phyloP scores from a whole-genome alignment of 1,140 invertebrate species.

The Tetranychus urticae region DNA sequence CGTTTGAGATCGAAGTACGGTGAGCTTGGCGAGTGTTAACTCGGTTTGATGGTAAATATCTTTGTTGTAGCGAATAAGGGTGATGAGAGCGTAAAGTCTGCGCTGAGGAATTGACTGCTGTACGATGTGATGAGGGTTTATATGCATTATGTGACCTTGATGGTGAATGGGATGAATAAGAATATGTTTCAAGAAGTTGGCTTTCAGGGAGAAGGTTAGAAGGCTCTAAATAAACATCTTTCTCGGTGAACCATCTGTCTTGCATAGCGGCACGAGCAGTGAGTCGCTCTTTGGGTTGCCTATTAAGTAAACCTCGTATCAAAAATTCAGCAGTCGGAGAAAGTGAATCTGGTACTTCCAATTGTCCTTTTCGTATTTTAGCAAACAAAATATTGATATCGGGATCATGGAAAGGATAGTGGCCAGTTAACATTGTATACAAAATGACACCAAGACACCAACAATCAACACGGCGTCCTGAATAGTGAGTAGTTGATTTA shows the following conservation, averaged over 20 bases:
- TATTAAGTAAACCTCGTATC: conserved; percentile 52
- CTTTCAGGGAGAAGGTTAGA: no score
- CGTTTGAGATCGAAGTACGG: no score
- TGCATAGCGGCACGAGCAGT: conserved; percentile 52
- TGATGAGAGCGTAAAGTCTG: no score
- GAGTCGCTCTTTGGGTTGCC: conserved; percentile 59
- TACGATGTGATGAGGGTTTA: no score
- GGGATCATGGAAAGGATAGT: conserved; percentile 86
- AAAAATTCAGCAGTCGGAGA: conserved; percentile 68
- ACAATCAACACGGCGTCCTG: conserved; percentile 75
- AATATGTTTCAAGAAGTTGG: no score
- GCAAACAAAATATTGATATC: conserved; percentile 66
- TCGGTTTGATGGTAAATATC: no score
- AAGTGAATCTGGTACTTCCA: conserved; percentile 49
- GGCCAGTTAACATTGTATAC: conserved; percentile 86
- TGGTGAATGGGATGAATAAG: no score
- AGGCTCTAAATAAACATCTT: no score
- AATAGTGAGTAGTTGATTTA: conserved; percentile 44
- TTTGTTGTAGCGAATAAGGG: no score
- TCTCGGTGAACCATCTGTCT: conserved; percentile 47
- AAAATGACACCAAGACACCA: conserved; percentile 88
- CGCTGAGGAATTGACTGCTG: no score
- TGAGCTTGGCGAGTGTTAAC: no score
- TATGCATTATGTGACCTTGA: no score
- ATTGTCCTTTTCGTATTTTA: conserved; percentile 70